These are phyloP conservation scores for Phyllostomus discolor DNA, from an alignment of 2,113 vertebrate species.

Conservation along the genomic window DNA sequence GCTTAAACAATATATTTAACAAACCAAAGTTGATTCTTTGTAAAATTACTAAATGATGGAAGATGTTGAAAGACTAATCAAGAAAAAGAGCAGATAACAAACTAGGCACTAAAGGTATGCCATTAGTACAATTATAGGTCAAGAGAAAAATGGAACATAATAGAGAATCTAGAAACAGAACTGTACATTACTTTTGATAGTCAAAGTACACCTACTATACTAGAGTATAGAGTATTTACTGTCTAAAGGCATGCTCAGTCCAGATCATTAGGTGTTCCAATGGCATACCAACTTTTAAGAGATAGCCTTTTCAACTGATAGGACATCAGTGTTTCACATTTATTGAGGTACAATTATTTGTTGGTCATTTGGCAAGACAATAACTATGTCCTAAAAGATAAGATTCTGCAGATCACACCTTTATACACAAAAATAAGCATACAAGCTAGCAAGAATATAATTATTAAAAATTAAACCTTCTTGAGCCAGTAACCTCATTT, in stretches of 20 bases:
- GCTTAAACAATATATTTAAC: background rate
- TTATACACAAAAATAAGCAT: background rate
- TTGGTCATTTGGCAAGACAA: background rate
- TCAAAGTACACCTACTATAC: background rate
- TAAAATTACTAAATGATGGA: background rate
- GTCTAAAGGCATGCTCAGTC: background rate
- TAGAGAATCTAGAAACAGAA: background rate
- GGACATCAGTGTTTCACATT: background rate
- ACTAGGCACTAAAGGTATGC: background rate
- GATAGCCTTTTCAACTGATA: background rate
- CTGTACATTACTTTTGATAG: background rate
- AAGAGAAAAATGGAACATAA: background rate
- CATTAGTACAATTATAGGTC: background rate
- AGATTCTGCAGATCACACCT: background rate
- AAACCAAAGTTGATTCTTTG: background rate
- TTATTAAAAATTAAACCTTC: background rate
- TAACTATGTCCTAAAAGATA: background rate
- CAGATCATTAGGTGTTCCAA: background rate
- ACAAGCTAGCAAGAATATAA: background rate
- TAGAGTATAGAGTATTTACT: background rate
- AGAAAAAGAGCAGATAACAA: background rate
- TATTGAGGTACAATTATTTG: background rate
- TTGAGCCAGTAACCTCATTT: background rate
- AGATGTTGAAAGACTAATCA: background rate
- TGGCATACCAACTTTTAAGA: background rate